These are phyloP conservation scores for Myotis myotis DNA, from an alignment of 2,797 vertebrate genomes.

Conservation along the genomic window DNA sequence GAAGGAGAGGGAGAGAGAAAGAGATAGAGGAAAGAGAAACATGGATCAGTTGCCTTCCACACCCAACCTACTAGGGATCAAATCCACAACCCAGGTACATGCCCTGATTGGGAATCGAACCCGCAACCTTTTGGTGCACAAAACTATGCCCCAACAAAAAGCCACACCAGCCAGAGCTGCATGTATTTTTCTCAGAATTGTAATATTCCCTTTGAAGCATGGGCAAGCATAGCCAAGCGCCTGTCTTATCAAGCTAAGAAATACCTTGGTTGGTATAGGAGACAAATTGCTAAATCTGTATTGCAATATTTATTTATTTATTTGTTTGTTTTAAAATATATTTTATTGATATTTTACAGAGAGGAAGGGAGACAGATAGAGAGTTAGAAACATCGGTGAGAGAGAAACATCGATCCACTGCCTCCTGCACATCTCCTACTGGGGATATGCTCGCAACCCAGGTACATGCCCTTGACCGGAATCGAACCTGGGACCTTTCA, in stretches of 20 bases:
- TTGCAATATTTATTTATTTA: neutral
- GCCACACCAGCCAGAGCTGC: neutral
- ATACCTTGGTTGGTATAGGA: neutral
- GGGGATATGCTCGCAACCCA: too few species aligned
- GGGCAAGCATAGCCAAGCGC: neutral
- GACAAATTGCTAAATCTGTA: slow-evolving; percentile 2
- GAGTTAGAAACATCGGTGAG: too few species aligned
- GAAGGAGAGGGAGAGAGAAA: neutral
- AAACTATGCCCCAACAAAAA: neutral
- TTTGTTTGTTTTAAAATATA: too few species aligned
- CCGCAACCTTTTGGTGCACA: neutral
- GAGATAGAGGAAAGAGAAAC: neutral
- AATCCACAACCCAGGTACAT: neutral
- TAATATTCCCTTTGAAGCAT: neutral
- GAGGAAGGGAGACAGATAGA: too few species aligned
- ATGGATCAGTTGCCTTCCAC: neutral
- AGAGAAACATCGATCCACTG: too few species aligned
- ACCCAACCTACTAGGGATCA: neutral
- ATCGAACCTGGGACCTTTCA: too few species aligned
- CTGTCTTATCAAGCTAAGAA: slow-evolving; percentile 21
- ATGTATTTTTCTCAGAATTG: neutral
- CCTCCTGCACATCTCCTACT: too few species aligned
- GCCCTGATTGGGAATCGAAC: neutral
- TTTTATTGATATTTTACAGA: too few species aligned
- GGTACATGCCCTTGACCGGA: too few species aligned